Evolutionary conservation across 2,888 invertebrate species (phyloP).

Genomic region (Eristalis arbustorum): DNA sequence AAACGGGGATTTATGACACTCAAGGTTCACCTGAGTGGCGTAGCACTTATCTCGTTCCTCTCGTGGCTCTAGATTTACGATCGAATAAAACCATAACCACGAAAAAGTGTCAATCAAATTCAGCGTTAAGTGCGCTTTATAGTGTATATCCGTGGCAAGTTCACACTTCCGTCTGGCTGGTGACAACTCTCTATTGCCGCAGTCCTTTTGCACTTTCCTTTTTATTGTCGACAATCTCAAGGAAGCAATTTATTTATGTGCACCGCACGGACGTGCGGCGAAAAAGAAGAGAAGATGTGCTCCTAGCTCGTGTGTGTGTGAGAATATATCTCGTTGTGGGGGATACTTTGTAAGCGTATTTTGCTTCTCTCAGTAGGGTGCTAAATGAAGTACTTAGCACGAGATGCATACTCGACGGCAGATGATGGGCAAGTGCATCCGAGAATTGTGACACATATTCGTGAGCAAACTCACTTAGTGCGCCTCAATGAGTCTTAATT

Average conservation of each 20-base stretch:
- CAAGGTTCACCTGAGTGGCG: not conserved
- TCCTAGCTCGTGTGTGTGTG: not conserved
- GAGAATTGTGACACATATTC: slow-evolving; percentile 22
- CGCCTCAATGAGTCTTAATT: slow-evolving; percentile 19
- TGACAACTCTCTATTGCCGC: not conserved
- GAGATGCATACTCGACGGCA: not conserved
- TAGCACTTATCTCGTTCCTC: not conserved
- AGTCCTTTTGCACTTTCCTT: not conserved
- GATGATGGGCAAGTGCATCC: slow-evolving; percentile 19
- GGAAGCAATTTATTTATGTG: slow-evolving; percentile 5
- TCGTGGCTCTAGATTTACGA: not conserved
- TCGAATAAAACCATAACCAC: slow-evolving; percentile 19
- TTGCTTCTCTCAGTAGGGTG: not conserved
- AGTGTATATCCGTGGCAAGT: slow-evolving; percentile 20
- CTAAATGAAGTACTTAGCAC: slow-evolving; percentile 10
- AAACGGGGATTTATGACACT: not conserved
- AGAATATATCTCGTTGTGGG: slow-evolving; percentile 5
- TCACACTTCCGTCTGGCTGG: not conserved
- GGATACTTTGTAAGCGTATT: slow-evolving; percentile 14
- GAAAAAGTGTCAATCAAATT: slow-evolving; percentile 18
- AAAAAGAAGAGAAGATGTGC: not conserved
- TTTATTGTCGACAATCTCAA: slow-evolving; percentile 41
- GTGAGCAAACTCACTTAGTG: not conserved
- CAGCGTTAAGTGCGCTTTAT: slow-evolving; percentile 40
- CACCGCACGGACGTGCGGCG: not conserved